Percentiles rank a stretch among this genome's conserved stretches.
phyloP scores from a whole-genome alignment of 1,140 invertebrate genomes.

The Zaprionus camerounensis region DNA sequence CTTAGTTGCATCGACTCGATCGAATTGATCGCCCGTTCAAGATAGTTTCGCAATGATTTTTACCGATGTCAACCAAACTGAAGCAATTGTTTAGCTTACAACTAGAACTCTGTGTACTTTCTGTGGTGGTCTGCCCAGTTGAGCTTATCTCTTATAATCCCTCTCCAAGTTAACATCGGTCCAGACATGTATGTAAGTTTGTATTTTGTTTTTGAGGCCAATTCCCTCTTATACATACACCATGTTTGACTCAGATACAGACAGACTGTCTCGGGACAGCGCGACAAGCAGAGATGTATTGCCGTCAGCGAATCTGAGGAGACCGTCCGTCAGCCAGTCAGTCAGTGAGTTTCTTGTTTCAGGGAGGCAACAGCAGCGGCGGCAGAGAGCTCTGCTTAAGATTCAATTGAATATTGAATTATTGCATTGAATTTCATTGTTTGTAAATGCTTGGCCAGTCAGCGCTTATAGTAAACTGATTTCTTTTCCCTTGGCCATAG shows the following conservation, averaged over 20 bases:
- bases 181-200: not conserved
- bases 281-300: slow-evolving; percentile 73
- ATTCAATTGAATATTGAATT: slow-evolving; percentile 84
- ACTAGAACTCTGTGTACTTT: not conserved
- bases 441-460: slow-evolving; percentile 76
- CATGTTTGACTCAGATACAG: slow-evolving; percentile 34
- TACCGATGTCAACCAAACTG: slow-evolving; percentile 58
- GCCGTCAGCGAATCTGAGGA: slow-evolving; percentile 58
- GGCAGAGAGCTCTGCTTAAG: slow-evolving; percentile 64
- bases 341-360: slow-evolving; percentile 53
- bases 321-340: slow-evolving; percentile 41
- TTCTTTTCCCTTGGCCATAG: slow-evolving; percentile 70
- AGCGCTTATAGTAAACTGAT: slow-evolving; percentile 77
- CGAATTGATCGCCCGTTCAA: slow-evolving; percentile 61
- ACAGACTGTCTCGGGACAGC: slow-evolving; percentile 35
- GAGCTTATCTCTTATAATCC: slow-evolving; percentile 10
- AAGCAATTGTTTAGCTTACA: slow-evolving; percentile 19
- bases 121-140: not conserved
- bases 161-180: not conserved
- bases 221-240: slow-evolving; percentile 58
- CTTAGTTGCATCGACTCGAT: slow-evolving; percentile 16
- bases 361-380: slow-evolving; percentile 25
- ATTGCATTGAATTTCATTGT: slow-evolving; percentile 84
- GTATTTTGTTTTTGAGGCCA: slow-evolving; percentile 54
- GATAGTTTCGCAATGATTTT: slow-evolving; percentile 73